These are phyloP conservation scores for Pelobates fuscus DNA, from an alignment of 2,113 vertebrate genomes.

Conservation along the genomic window DNA sequence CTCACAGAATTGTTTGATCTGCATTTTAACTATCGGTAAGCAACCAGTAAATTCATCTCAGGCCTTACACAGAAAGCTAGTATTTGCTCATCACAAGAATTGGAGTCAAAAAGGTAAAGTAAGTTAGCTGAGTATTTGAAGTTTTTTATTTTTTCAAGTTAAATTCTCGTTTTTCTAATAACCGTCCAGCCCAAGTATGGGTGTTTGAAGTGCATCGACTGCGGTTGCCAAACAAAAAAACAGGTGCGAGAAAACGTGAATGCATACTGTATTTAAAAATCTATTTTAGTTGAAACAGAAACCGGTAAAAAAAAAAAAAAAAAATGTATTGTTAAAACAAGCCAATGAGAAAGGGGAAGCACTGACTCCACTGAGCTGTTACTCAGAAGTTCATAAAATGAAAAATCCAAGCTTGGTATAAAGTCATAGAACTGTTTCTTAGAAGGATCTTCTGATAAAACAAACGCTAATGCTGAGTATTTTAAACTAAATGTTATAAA, in stretches of 20 bases:
- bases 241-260: constrained; percentile 10
- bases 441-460: too few species aligned
- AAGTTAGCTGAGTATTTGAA: neutral
- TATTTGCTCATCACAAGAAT: neutral
- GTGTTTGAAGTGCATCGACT: neutral
- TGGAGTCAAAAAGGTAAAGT: neutral
- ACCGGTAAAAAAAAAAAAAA: neutral
- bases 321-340: neutral
- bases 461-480: too few species aligned
- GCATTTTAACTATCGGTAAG: too few species aligned
- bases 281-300: neutral
- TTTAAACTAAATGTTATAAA: too few species aligned
- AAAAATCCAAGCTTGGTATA: too few species aligned
- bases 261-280: neutral
- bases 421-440: too few species aligned
- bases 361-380: too few species aligned
- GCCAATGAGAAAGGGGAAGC: neutral
- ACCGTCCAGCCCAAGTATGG: neutral
- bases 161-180: neutral
- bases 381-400: too few species aligned
- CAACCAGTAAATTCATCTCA: too few species aligned
- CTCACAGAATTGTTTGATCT: too few species aligned
- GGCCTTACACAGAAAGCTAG: too few species aligned
- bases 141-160: too few species aligned
- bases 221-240: constrained; percentile 8